Evolutionary conservation across 2,888 invertebrate species (phyloP), one percentile per base, ranked within the genome.

Genomic region (Smittia sp.): DNA sequence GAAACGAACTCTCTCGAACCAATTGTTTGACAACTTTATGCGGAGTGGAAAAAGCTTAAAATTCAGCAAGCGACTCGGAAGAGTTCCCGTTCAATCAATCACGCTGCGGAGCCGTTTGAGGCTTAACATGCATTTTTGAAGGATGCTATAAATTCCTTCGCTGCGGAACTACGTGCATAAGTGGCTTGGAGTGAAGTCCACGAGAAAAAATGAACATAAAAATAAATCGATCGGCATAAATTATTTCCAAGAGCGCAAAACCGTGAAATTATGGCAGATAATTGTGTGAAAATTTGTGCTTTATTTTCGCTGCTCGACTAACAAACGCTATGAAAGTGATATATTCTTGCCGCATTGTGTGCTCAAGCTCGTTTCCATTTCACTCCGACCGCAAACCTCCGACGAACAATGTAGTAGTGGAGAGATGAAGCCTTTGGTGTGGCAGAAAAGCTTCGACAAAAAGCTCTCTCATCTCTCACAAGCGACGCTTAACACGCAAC

Each of bases 261-360:
- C 39, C 39, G 39, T 39, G 39, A 39, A 39, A 39, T 46, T 46
- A 46, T 46, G 46, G 15, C 4, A 46, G 46, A 3, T 58, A 58
- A 58, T 58, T 58, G 58, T 58, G 58, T 58, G 58, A 58, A 58
- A 18, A 58, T 22, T 58, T 22, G 20, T 58, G 58, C 22, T 46
- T 46, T 46, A 46, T 46, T 46, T 46, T 15, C n/a, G n/a, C 6
- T 58, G 6, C n/a, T 46, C 46, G 11, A n/a, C n/a, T 2, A 20
- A 58, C 58, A 58, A 22, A 22, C 7, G 58, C 58, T 22, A 58
- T 58, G 58, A 58, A 58, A 58, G 22, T 58, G 58, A 58, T 22
- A 58, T 22, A 58, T 58, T 58, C n/a, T 7, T 58, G 20, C 58
- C 20, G 58, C 58, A 58, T 58, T 58, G 58, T 58, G 58, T 58